Evolutionary conservation across 2,888 invertebrate species (phyloP), one percentile per base, ranked within the genome.

Genomic region (Apotomis betuletana): DNA sequence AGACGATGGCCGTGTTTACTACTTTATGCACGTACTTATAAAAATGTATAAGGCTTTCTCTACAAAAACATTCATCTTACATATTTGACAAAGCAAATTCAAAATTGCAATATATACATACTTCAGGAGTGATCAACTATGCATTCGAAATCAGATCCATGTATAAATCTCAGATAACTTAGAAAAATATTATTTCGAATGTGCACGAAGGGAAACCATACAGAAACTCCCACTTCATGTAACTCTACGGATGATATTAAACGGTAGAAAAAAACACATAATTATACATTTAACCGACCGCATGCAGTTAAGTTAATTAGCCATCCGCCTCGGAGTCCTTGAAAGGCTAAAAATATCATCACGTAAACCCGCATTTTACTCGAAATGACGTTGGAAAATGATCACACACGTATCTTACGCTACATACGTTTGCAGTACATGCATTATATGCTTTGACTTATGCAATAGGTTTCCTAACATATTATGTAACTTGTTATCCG

Each of bases 221-320:
- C 6, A 36, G 36, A 27, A 4, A 38, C 58, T 38, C 38, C 58
- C n/a, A 38, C 38, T 36, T 57, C 5, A 57, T 57, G 55, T 57
- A 57, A 57, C 55, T 27, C 36, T n/a, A 38, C 61, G 54, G 4
- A 61, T 55, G 44, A 55, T 13, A 61, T 46, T 46, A 46, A 15
- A 38, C 4, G 3, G 68, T 5, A 36, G 27, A 46, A 44, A 55
- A 41, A 54, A 70, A 54, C 12, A 12, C 38, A 41, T 57, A 63
- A 70, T 44, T 44, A 44, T 51, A 10, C 57, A 51, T 57, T 44
- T 64, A 70, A 41, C 41, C 38, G 41, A 61, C 51, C 44, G 44
- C 60, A 44, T 54, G 41, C 60, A 44, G 52, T 64, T 70, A 70
- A 63, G 27, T 59, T 64, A 70, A 70, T 70, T 70, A 70, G 13